Evolutionary conservation across 2,888 invertebrate species (phyloP), one percentile per base, ranked within the genome.

Genomic region (Miltochrista miniata): DNA sequence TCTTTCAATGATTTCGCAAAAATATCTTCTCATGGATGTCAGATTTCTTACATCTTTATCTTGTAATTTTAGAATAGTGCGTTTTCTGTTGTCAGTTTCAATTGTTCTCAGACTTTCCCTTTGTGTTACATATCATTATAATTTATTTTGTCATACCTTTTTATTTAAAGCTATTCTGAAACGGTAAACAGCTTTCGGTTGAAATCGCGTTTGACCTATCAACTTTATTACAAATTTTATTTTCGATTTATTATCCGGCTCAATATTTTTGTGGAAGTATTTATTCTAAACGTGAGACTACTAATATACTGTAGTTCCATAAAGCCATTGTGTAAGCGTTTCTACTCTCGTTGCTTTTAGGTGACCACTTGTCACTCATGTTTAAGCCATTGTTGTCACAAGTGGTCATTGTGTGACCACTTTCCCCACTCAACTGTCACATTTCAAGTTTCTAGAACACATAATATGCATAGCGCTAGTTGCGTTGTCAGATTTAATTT

Each of bases 361-460:
- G 11, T 3, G 11, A 12, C 38, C 44, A 48, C 38, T 39, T 38
- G 48, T 33, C 9, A 15, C 29, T 14, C 30, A 11, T 34, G 34
- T 34, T 33, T 9, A 12, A 31, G 5, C 33, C 30, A 39, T 50
- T 45, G 40, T 50, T 40, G 44, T 38, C 33, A 37, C 13, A 15
- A 33, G 33, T 43, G 43, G 38, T 34, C 39, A 44, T 49, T 49
- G 49, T 39, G 10, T 49, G 34, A 29, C 7, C 11, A 45, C 40
- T 50, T 50, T 50, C 45, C 37, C 44, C 15, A n/a, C 34, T 44
- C 34, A 24, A 44, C 29, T 50, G 50, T 39, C 36, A 48, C 12
- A 39, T 35, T 30, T 30, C 37, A 24, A 33, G 37, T 43, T 37
- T 38, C 35, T 39, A 29, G 12, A 10, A 18, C n/a, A n/a, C 18